phyloP scores from a whole-genome alignment of 2,797 vertebrate species.

The Chelmon rostratus region DNA sequence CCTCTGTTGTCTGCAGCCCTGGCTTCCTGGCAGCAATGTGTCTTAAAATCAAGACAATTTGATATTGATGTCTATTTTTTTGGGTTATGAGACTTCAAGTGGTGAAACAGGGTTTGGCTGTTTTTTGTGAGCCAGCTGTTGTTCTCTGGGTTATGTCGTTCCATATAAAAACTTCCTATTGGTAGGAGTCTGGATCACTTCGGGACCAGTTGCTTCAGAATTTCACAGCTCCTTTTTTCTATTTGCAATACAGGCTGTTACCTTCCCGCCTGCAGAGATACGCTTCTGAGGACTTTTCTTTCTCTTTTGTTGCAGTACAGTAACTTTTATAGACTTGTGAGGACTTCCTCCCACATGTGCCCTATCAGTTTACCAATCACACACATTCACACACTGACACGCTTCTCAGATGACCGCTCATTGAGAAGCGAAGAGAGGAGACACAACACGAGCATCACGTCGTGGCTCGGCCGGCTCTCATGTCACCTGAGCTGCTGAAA shows the following conservation, averaged over 20 bases:
- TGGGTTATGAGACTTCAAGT: not conserved
- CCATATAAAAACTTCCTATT: not conserved
- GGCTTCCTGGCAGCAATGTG: not conserved
- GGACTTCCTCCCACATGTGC: conserved; percentile 41
- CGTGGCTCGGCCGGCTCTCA: conserved; percentile 18
- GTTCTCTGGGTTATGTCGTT: not conserved
- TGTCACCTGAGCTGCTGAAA: conserved; percentile 36
- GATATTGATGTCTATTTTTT: not conserved
- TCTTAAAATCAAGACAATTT: not conserved
- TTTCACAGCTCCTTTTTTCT: not conserved
- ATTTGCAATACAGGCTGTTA: not conserved
- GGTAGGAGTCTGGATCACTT: conserved; percentile 5
- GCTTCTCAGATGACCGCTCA: conserved; percentile 62
- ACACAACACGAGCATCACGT: conserved; percentile 45
- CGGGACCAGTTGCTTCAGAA: not conserved
- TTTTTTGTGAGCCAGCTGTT: conserved; percentile 2
- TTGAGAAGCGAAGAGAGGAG: conserved; percentile 56
- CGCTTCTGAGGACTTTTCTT: not conserved
- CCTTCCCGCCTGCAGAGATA: not conserved
- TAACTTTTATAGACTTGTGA: conserved; percentile 48
- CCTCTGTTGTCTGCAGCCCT: not conserved
- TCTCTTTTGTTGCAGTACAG: conserved; percentile 18
- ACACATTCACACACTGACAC: conserved; percentile 20
- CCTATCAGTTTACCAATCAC: conserved; percentile 59
- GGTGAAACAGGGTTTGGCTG: not conserved